phyloP scores from a whole-genome alignment of 2,888 invertebrate species.

The Orthosia cruda region DNA sequence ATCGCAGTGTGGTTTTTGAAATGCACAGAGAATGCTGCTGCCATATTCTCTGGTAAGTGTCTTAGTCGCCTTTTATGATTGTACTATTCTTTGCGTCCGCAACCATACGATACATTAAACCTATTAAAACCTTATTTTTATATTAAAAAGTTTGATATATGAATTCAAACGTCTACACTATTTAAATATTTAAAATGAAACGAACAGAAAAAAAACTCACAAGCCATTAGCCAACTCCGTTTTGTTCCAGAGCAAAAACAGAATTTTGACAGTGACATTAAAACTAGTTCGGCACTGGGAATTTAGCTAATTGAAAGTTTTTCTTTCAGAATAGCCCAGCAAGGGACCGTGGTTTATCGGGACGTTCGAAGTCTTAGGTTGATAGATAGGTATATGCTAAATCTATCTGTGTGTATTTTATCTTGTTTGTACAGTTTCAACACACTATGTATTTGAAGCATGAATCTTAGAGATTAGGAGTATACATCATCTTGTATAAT shows the following conservation, averaged over 20 bases:
- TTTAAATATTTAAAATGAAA: conserved; percentile 9
- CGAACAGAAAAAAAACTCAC: neutral
- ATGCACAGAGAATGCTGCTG: no score
- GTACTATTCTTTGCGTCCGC: no score
- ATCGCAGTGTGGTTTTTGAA: no score
- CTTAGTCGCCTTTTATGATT: no score
- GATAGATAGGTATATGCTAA: no score
- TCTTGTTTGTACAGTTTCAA: neutral
- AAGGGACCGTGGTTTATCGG: neutral
- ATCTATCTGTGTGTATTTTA: no score
- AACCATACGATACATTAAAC: no score
- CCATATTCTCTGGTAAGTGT: no score
- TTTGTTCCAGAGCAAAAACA: neutral
- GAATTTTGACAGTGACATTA: conserved; percentile 25
- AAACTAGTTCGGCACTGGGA: neutral
- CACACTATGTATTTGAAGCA: neutral
- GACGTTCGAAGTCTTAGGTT: neutral
- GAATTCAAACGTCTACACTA: neutral
- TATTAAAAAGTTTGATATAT: neutral
- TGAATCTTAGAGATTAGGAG: neutral
- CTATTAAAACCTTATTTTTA: neutral
- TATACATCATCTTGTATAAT: no score
- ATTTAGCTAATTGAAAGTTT: conserved; percentile 27
- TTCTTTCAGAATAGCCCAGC: conserved; percentile 1
- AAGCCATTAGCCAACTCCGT: neutral